phyloP scores from a whole-genome alignment of 2,113 vertebrate species.

The Leucopternis melanops region DNA sequence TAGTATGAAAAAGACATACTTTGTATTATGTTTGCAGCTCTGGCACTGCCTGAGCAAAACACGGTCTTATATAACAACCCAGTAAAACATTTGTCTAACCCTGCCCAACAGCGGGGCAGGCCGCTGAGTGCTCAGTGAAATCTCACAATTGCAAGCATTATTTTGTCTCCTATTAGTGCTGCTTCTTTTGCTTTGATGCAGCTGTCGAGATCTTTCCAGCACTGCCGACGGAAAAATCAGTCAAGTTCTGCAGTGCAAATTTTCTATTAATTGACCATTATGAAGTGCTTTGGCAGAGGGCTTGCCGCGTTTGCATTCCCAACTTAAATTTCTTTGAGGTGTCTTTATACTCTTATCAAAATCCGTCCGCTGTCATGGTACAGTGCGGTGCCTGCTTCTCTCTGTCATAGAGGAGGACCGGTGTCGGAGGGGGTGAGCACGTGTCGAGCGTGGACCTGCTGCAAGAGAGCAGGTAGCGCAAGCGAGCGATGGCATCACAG shows the following conservation, averaged over 20 bases:
- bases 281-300: not conserved
- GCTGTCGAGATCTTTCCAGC: not conserved
- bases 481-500: not conserved
- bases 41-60: not conserved
- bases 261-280: not conserved
- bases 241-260: not conserved
- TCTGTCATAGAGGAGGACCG: rapidly evolving
- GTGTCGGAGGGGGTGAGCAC: not conserved
- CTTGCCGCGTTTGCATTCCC: not conserved
- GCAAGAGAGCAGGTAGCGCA: too few species aligned
- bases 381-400: not conserved
- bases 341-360: not conserved
- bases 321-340: not conserved
- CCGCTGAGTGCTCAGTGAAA: not conserved
- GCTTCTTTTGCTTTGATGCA: not conserved
- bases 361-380: not conserved
- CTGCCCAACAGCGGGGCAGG: not conserved
- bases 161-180: not conserved
- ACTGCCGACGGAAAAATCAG: not conserved
- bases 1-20: rapidly evolving
- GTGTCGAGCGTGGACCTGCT: not conserved
- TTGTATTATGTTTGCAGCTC: not conserved
- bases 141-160: not conserved
- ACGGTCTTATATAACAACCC: not conserved
- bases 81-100: not conserved